phyloP scores from a whole-genome alignment of 1,140 invertebrate genomes.

The Saccostrea cuccullata region DNA sequence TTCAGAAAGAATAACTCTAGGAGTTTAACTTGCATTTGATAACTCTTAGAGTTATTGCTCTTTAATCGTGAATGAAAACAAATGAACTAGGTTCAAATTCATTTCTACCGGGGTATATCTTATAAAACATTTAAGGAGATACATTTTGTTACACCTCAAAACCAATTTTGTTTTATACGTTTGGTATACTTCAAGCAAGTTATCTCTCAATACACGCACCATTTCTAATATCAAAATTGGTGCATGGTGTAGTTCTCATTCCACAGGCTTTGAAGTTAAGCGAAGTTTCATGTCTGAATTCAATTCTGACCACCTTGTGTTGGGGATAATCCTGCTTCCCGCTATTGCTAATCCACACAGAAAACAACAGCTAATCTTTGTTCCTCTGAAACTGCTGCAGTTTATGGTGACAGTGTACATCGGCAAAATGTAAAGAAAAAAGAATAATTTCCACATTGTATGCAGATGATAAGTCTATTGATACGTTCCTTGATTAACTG shows the following conservation, averaged over 20 bases:
- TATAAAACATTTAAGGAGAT: no score
- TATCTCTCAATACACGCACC: background rate
- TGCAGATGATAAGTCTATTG: background rate
- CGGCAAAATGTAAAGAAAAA: background rate
- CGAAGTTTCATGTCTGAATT: background rate
- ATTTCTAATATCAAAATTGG: background rate
- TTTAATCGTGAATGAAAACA: no score
- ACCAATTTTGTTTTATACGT: no score
- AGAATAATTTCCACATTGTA: background rate
- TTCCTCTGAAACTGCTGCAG: background rate
- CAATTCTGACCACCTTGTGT: background rate
- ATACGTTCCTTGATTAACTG: no score
- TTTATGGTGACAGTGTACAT: background rate
- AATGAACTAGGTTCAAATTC: no score
- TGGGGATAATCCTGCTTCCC: background rate
- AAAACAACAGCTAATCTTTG: background rate
- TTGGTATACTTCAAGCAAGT: background rate
- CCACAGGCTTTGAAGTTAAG: background rate
- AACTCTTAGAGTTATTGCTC: no score
- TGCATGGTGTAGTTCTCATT: background rate
- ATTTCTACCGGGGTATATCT: no score
- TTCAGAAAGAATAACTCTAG: no score
- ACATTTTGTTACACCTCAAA: no score
- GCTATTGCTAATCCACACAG: background rate
- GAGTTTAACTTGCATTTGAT: no score